A percentile compares a stretch with the other conserved stretches of the same genome.
Evolutionary conservation across 2,113 vertebrate genomes (phyloP).

Genomic region (Illadopsis cleaveri): DNA sequence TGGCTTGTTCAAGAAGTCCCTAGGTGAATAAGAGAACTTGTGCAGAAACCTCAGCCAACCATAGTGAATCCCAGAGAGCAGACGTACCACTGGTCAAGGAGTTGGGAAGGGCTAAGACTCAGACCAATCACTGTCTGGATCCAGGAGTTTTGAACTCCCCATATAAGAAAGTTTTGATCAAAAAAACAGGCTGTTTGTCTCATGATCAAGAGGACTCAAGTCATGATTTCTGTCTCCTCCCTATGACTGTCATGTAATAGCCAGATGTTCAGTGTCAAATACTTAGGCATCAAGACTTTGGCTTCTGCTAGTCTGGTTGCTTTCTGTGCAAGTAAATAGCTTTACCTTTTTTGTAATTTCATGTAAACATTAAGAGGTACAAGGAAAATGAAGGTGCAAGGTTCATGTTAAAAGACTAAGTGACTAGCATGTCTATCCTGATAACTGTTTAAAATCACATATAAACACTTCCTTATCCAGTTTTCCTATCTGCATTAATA

Average conservation of each 20-base stretch:
- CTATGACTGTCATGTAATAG: fast-evolving
- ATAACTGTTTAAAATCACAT: background rate
- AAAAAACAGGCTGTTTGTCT: background rate
- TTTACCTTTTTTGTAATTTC: background rate
- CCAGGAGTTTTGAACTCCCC: background rate
- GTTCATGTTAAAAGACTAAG: background rate
- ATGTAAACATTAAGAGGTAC: background rate
- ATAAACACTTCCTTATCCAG: background rate
- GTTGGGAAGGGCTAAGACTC: background rate
- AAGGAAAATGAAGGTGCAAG: background rate
- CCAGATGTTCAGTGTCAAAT: background rate
- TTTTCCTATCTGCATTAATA: background rate
- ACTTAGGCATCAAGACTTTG: background rate
- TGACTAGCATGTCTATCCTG: background rate
- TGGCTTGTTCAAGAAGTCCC: background rate
- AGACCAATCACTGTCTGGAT: background rate
- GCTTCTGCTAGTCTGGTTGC: background rate
- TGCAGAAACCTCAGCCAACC: background rate
- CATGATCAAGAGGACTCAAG: background rate
- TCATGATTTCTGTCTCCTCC: background rate
- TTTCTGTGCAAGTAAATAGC: background rate
- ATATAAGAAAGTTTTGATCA: background rate
- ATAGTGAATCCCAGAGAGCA: background rate
- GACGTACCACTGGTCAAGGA: background rate
- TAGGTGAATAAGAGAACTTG: background rate